Base-by-base conservation (phyloP, 2,888 invertebrate species). In the Atrina japonica region DNA sequence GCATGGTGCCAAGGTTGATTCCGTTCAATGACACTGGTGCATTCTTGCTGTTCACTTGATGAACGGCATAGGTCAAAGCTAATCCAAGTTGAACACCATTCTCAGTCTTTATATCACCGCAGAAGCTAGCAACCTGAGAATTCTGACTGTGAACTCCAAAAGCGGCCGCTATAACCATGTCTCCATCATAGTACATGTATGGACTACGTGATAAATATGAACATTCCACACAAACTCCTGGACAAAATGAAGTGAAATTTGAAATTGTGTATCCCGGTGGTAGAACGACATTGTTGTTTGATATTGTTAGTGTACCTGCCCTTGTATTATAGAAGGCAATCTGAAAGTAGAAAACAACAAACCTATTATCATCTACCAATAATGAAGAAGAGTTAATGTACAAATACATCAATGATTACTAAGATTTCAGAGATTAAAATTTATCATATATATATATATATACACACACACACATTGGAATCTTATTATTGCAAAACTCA, bases 11-110 rank as follows among this genome's bases (percentile, higher is more conserved):
- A 11, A 88, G 67, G 3, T 56, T 76, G 6, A 88, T 75, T 55
- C 76, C 73, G 52, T 77, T 79, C 58, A 87, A 66, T 18, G 58
- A 58, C 11, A 86, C 81, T 11, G 84, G 83, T 9, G 81, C 78
- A 5, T 47, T 58, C 16, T 80, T 80, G 18, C 9, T 72, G 63
- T 87, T 88, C 21, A 86, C 76, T 29, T 66, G 64, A 3, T 83
- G 43, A 2, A 88, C 27, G 21, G 88, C 88, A 66, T 81, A 85
- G 25, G 74, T 47, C 56, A 84, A 75, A 2, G 88, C 88, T 21
- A 83, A 70, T 1, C 75, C 78, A 45, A 80, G 80, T 70, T 86
- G 87, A 41, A 83, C 80, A 5, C 86, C 88, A 67, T 86, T 77
- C 2, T 69, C 67, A 5, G 77, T 60, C 14, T 73, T 77, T 11